Evolutionary conservation across 2,888 invertebrate species (phyloP), one percentile per base, ranked within the genome.

Genomic region (Eudasyphora cyanicolor): DNA sequence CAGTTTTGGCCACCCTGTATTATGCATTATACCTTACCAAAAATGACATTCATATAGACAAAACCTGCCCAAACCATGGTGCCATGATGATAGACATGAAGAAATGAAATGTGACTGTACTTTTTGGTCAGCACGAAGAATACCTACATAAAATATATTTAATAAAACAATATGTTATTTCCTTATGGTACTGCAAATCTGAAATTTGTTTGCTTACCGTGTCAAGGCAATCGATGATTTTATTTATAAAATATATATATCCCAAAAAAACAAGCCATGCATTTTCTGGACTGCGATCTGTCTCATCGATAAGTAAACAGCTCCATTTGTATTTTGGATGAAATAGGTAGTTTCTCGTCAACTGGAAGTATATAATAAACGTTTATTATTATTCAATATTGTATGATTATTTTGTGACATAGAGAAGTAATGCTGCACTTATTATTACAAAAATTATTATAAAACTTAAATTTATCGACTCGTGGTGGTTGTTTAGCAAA

Each of bases 111-210:
- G 91, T 97, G 97, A 85, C 93, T 94, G 82, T 94, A 93, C 89
- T 96, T 97, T 90, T 97, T 97, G 57, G 96, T 93, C 78, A 97
- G 91, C 3, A 96, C 94, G 89, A 97, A 97, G 91, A 97, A 96
- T 84, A 87, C 29, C 88, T 88, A n/a, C n/a, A n/a, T n/a, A n/a
- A 69, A 32, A 60, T 3, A 6, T 51, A 6, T n/a, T n/a, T n/a
- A n/a, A 6, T 35, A 54, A 21, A 54, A 21, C 6, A n/a, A n/a
- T 21, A 7, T 17, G 7, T 49, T 2, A 49, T n/a, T 7, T 17
- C 17, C 21, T 6, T 1, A 24, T 24, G 5, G 5, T 8, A 4
- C 21, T 24, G 3, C 14, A 51, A 10, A 32, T 71, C 17, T 4
- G 8, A 21, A 32, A 29, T 2, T n/a, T 21, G 32, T 51, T 7